Conservation (phyloP, 2,113 vertebrate genomes). For the Rhadina sibilatrix region DNA sequence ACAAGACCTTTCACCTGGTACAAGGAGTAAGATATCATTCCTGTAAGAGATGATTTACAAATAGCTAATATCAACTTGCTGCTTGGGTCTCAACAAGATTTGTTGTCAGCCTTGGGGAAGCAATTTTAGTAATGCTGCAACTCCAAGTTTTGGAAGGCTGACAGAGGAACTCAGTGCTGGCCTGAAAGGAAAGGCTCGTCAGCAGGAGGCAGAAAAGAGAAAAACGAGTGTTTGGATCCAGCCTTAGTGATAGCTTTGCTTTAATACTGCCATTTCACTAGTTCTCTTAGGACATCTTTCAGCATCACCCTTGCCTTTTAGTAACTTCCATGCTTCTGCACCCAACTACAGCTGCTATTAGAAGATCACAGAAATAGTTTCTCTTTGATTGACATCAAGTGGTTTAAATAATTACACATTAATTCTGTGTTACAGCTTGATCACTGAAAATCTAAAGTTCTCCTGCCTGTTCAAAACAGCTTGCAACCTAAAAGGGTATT, state of each 20-base stretch:
- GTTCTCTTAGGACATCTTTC: neutral
- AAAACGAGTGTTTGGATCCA: neutral
- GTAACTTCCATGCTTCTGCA: neutral
- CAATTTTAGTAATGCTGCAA: slow-evolving; percentile 13
- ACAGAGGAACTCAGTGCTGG: neutral
- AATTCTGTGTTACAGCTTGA: neutral
- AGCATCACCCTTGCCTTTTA: neutral
- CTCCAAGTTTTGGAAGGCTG: neutral
- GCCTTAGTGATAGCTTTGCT: neutral
- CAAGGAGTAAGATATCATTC: neutral
- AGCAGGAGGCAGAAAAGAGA: neutral
- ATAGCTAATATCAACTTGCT: neutral
- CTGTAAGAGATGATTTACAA: slow-evolving; percentile 18
- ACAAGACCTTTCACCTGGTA: neutral
- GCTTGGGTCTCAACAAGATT: neutral
- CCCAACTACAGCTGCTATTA: neutral
- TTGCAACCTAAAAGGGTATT: neutral
- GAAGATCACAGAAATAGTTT: neutral
- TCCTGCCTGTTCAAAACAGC: neutral
- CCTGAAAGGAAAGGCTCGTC: neutral
- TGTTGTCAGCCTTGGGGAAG: neutral
- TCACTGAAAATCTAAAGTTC: neutral
- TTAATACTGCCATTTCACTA: neutral
- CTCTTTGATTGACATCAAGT: neutral
- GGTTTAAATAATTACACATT: neutral